Conservation (phyloP, 2,888 invertebrate species). For the Calliphora vomitoria region DNA sequence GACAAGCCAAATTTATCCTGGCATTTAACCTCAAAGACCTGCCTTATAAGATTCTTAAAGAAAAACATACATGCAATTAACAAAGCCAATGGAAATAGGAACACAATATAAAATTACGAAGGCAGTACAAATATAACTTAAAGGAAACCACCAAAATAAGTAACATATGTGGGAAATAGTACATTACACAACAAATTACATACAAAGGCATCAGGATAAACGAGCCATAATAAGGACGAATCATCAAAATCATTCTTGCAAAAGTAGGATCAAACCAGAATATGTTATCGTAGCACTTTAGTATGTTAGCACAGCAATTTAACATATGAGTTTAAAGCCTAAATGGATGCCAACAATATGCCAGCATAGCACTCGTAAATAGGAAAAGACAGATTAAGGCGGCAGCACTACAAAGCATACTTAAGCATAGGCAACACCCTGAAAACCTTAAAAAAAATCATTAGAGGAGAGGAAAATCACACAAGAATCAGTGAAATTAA, state of each 20-base stretch:
- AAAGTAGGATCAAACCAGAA: constrained; percentile 3
- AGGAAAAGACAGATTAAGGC: constrained; percentile 53
- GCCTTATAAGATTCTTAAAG: background rate
- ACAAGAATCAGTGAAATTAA: constrained; percentile 76
- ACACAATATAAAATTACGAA: constrained; percentile 25
- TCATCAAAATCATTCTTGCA: background rate
- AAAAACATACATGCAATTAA: constrained; percentile 59
- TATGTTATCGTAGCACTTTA: constrained; percentile 38
- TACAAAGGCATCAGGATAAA: constrained; percentile 4
- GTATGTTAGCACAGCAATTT: constrained; percentile 40
- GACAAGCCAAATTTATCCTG: background rate
- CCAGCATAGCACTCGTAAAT: background rate
- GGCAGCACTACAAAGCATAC: constrained; percentile 53
- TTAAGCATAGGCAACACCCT: constrained; percentile 54
- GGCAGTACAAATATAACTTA: background rate
- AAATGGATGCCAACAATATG: constrained; percentile 24
- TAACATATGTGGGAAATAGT: constrained; percentile 55
- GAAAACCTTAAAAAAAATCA: constrained; percentile 14
- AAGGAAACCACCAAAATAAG: constrained; percentile 48
- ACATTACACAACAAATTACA: constrained; percentile 47
- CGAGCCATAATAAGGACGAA: constrained; percentile 22
- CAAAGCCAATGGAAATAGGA: constrained; percentile 12
- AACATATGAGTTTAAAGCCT: constrained; percentile 43
- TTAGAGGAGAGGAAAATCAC: constrained; percentile 71
- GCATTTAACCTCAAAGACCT: constrained; percentile 11